A percentile compares a stretch with the other conserved stretches of the same genome.
These are phyloP conservation scores for Scatophagus argus DNA, from an alignment of 2,113 vertebrate genomes.

Conservation along the genomic window DNA sequence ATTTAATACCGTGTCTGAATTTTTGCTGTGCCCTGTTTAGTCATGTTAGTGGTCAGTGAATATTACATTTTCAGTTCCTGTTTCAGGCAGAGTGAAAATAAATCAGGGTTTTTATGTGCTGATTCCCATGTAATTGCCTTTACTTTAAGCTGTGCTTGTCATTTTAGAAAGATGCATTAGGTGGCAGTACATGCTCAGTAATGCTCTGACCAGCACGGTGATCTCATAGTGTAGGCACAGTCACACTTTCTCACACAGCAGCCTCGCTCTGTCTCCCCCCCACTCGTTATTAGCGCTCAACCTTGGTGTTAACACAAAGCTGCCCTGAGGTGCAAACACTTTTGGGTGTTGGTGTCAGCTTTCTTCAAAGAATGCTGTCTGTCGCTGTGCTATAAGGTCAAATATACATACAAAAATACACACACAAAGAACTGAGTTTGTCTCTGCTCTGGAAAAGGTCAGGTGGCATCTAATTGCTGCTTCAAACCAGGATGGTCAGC, in stretches of 20 bases:
- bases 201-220: constrained; percentile 7
- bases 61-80: background rate
- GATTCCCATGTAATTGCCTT: background rate
- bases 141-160: background rate
- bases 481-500: background rate
- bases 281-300: background rate
- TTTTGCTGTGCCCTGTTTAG: background rate
- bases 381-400: background rate
- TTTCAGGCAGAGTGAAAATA: background rate
- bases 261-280: background rate
- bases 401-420: background rate
- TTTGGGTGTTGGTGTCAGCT: background rate
- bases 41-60: background rate
- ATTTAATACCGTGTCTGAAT: background rate
- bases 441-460: constrained; percentile 25
- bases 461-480: background rate
- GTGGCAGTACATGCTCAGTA: constrained; percentile 58
- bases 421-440: background rate
- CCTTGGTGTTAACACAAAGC: constrained; percentile 23
- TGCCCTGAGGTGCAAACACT: constrained; percentile 3
- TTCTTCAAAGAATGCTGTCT: background rate
- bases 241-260: accelerated
- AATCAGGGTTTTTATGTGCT: background rate
- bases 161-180: constrained; percentile 59
- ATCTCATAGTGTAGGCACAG: background rate